These are phyloP conservation scores for Pseudopodoces humilis DNA, from an alignment of 2,113 vertebrate genomes.

Conservation along the genomic window DNA sequence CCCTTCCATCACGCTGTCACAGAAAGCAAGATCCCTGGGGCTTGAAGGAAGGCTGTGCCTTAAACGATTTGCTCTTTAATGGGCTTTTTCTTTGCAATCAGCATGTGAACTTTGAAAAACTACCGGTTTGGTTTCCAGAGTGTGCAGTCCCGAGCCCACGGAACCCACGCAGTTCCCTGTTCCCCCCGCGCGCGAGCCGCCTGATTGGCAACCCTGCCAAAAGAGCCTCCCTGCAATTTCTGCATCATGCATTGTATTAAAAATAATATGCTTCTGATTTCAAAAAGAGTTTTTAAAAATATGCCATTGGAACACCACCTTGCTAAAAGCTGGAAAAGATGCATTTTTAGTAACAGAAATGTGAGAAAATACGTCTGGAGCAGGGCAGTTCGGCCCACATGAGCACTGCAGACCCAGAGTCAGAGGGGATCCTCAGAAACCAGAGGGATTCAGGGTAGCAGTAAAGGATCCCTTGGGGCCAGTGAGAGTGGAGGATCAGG, in stretches of 20 bases:
- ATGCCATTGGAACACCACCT: neutral
- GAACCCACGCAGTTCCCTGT: neutral
- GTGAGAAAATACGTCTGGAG: neutral
- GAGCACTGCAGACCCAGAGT: neutral
- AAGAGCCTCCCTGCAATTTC: neutral
- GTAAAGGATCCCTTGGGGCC: neutral
- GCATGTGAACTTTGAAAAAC: constrained; percentile 55
- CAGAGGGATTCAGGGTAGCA: neutral
- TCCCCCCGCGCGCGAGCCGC: fast-evolving
- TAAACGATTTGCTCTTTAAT: constrained; percentile 67
- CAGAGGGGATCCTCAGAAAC: neutral
- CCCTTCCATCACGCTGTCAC: constrained; percentile 63
- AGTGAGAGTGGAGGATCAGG: neutral
- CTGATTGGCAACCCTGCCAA: constrained; percentile 14
- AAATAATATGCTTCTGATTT: constrained; percentile 51
- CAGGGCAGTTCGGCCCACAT: fast-evolving
- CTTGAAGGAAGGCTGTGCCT: constrained; percentile 58
- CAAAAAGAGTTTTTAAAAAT: neutral
- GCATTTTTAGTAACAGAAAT: constrained; percentile 6
- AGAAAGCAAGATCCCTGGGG: constrained; percentile 63
- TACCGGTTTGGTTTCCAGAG: neutral
- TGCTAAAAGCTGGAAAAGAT: neutral
- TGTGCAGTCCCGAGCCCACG: neutral
- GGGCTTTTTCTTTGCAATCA: constrained; percentile 67
- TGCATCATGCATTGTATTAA: constrained; percentile 20